Percentiles rank a stretch among this genome's conserved stretches.
phyloP scores from a whole-genome alignment of 2,797 vertebrate species.

The Diplodus puntazzo region DNA sequence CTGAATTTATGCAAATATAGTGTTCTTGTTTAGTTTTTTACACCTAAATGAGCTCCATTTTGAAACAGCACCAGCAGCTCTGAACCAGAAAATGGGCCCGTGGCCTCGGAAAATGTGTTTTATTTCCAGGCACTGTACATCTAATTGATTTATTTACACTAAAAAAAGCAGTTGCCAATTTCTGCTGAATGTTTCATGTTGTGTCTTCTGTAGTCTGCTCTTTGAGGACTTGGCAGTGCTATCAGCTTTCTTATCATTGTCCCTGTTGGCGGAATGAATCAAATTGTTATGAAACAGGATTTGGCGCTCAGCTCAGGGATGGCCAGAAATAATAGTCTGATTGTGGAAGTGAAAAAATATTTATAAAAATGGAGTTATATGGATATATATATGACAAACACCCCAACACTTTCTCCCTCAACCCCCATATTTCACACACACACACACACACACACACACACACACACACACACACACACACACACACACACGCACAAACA shows the following conservation, averaged over 20 bases:
- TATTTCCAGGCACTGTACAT: constrained; percentile 67
- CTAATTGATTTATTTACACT: constrained; percentile 79
- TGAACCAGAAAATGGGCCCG: constrained; percentile 75
- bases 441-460: background rate
- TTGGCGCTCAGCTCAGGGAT: constrained; percentile 59
- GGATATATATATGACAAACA: constrained; percentile 50
- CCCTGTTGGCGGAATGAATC: constrained; percentile 70
- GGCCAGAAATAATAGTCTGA: constrained; percentile 66
- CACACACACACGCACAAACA: constrained; percentile 26
- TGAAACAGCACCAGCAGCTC: constrained; percentile 50
- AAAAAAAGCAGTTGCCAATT: constrained; percentile 68
- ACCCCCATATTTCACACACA: constrained; percentile 17
- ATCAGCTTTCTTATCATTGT: constrained; percentile 72
- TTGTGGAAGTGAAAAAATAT: constrained; percentile 44
- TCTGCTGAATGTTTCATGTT: constrained; percentile 75
- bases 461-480: no score
- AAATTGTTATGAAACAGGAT: constrained; percentile 74
- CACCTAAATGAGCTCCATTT: constrained; percentile 69
- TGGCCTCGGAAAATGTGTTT: constrained; percentile 70
- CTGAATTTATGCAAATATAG: constrained; percentile 47
- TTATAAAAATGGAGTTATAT: constrained; percentile 51
- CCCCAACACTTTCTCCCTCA: constrained; percentile 25
- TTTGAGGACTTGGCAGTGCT: constrained; percentile 76
- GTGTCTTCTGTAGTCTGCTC: constrained; percentile 69
- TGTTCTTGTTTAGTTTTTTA: constrained; percentile 68